Conservation (phyloP, 2,113 vertebrate species). For the Synchiropus splendidus region DNA sequence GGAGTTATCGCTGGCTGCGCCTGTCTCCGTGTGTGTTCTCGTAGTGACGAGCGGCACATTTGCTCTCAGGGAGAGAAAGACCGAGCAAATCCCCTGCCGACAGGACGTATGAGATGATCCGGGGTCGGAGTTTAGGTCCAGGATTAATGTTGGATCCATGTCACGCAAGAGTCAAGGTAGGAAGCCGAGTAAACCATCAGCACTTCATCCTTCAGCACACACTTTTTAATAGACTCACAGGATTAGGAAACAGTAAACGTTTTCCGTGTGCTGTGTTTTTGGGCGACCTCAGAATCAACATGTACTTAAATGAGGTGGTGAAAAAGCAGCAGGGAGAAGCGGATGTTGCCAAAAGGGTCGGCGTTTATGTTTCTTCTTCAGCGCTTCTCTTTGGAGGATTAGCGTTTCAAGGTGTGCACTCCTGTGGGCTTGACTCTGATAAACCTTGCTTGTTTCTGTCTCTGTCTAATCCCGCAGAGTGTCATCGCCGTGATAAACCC, state of each 20-base stretch:
- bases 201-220: too few species aligned
- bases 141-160: conserved; percentile 1
- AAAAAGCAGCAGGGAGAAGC: conserved; percentile 16
- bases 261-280: too few species aligned
- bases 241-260: too few species aligned
- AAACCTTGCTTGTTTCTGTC: conserved; percentile 50
- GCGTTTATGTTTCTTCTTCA: conserved; percentile 9
- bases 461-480: conserved; percentile 46
- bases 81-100: neutral
- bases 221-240: too few species aligned
- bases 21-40: conserved; percentile 7
- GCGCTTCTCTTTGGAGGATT: conserved; percentile 24
- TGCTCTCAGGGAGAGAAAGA: conserved; percentile 12
- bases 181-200: neutral
- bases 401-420: conserved; percentile 9
- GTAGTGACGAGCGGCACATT: conserved; percentile 12
- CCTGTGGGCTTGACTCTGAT: conserved; percentile 30
- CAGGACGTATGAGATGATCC: neutral
- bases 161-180: conserved; percentile 7
- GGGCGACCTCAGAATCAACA: too few species aligned
- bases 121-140: conserved; percentile 2
- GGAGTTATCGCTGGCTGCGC: conserved; percentile 41
- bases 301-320: conserved; percentile 3
- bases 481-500: conserved; percentile 47
- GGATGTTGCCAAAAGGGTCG: conserved; percentile 16